Percentiles rank a stretch among this genome's conserved stretches.
These are phyloP conservation scores for Drosophila bunnanda DNA, from an alignment of 2,888 invertebrate genomes.

Conservation along the genomic window DNA sequence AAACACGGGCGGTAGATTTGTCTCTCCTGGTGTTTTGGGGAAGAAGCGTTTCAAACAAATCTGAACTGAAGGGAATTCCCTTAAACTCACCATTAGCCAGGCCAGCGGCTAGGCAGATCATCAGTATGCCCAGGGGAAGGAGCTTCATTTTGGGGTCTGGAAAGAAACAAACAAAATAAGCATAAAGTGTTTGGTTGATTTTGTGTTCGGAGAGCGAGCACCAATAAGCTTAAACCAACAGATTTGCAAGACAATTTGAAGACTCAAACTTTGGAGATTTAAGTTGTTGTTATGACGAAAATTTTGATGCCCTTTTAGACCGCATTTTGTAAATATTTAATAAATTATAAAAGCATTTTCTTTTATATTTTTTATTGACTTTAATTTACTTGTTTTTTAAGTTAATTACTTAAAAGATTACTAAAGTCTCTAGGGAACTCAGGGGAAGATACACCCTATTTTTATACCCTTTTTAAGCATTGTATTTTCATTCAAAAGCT, in stretches of 20 bases:
- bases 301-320: background rate
- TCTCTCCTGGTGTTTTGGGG: constrained; percentile 71
- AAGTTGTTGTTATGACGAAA: background rate
- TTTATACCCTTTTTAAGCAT: too few species aligned
- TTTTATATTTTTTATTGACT: too few species aligned
- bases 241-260: constrained; percentile 36
- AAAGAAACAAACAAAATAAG: constrained; percentile 39
- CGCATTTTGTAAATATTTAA: too few species aligned
- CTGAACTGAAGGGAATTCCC: too few species aligned
- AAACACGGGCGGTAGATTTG: constrained; percentile 90
- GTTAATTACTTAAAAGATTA: too few species aligned
- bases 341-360: too few species aligned
- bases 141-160: constrained; percentile 61
- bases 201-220: constrained; percentile 26
- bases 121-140: constrained; percentile 41
- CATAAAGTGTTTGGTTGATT: constrained; percentile 24
- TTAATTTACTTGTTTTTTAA: too few species aligned
- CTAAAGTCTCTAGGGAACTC: too few species aligned
- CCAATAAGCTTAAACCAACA: constrained; percentile 37
- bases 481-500: too few species aligned
- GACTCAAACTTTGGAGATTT: background rate
- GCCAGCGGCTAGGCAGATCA: constrained; percentile 51
- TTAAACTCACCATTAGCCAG: constrained; percentile 53
- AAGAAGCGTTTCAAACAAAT: background rate
- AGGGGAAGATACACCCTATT: too few species aligned